Evolutionary conservation across 2,113 vertebrate species (phyloP).

Genomic region (Collichthys lucidus): DNA sequence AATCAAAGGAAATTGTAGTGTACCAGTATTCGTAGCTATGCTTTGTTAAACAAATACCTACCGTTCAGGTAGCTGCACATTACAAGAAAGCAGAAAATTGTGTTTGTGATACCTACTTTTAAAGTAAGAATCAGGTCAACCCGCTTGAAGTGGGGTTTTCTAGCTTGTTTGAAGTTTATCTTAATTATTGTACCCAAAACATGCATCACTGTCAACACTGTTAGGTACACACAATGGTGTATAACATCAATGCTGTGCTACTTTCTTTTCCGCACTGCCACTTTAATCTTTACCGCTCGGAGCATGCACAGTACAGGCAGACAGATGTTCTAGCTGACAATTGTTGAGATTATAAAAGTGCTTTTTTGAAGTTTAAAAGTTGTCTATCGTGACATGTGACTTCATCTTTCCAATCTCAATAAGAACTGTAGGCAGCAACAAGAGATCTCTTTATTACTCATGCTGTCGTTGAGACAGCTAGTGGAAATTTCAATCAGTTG

Average conservation of each 20-base stretch:
- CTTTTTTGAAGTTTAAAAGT: too few species aligned
- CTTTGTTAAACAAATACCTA: too few species aligned
- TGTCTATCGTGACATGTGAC: too few species aligned
- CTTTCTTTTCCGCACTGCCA: slow-evolving; percentile 4
- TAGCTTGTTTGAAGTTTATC: slow-evolving; percentile 12
- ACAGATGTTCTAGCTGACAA: not conserved
- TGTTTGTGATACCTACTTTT: slow-evolving; percentile 24
- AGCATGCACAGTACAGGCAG: not conserved
- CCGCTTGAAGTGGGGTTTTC: not conserved
- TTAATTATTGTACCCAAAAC: not conserved
- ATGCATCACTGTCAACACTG: not conserved
- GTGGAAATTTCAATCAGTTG: too few species aligned
- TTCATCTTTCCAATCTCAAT: too few species aligned
- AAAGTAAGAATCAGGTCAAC: slow-evolving; percentile 1
- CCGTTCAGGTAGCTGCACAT: not conserved
- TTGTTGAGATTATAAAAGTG: too few species aligned
- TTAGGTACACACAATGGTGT: not conserved
- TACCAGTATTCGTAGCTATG: not conserved
- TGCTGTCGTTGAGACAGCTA: too few species aligned
- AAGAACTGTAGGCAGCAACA: not conserved
- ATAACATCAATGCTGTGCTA: not conserved
- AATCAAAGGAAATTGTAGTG: not conserved
- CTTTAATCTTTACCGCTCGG: not conserved
- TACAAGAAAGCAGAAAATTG: slow-evolving; percentile 10
- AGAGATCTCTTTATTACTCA: too few species aligned